Evolutionary conservation across 2,888 invertebrate species (phyloP), one percentile per base, ranked within the genome.

Genomic region (Plebejus melissa): DNA sequence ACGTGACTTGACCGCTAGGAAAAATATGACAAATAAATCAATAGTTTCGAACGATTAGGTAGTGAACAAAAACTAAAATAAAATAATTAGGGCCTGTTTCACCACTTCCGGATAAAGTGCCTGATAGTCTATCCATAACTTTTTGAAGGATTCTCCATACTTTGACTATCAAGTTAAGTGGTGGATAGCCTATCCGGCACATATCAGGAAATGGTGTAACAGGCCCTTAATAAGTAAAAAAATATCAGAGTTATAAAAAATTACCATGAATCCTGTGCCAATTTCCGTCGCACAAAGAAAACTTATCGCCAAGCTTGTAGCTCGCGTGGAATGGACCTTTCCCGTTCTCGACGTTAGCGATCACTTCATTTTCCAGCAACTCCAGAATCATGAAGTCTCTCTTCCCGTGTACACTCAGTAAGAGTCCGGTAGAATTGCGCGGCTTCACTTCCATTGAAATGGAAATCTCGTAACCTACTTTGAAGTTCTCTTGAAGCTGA

Each of bases 241-340:
- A 32, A 41, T 41, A 7, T 41, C 4, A 41, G 0, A 41, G 4
- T 32, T 50, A 16, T n/a, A 28, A 69, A 50, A 57, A 38, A 82
- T 87, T 86, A 96, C 96, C 96, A 89, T 95, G 94, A 82, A 98
- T 97, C 76, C 95, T 96, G 85, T 99, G 99, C 99, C 99, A 99
- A 76, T 97, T 94, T 74, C 99, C 99, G 88, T 99, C 98, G 85
- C 99, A 99, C 78, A 99, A 95, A 81, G 96, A 95, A 77, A 95
- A 94, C 74, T 95, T 94, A 71, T 95, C 93, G 54, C 95, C 95
- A 0, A 96, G 93, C 75, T 94, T 94, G 86, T 96, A 98, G 36
- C 94, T 95, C 2, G 98, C 96, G 2, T 95, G 95, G 81, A 97
- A 96, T 1, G 96, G 95, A 9, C 98, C 98, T 82, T 95, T 96